A percentile compares a stretch with the other conserved stretches of the same genome.
Evolutionary conservation across 2,113 vertebrate species (phyloP).

Genomic region (Acanthochromis polyacanthus): DNA sequence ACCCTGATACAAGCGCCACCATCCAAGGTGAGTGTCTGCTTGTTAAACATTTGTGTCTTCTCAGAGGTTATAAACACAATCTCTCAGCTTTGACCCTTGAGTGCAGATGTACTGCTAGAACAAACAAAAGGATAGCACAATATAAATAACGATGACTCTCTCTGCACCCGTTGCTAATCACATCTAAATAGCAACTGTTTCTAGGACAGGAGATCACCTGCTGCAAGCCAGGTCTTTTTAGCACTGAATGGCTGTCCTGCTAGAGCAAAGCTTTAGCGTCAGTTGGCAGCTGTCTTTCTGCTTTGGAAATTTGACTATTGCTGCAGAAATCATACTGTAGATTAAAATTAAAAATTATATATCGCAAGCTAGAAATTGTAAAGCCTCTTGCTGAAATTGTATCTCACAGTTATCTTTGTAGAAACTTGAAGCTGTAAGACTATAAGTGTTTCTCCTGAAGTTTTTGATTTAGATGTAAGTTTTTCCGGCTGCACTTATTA

Average conservation of each 20-base stretch:
- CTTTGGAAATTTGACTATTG: conserved; percentile 9
- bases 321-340: conserved; percentile 12
- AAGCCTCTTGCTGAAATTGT: neutral
- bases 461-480: neutral
- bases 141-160: conserved; percentile 80
- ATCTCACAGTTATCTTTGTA: neutral
- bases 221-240: conserved; percentile 66
- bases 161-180: conserved; percentile 61
- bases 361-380: neutral
- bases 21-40: conserved; percentile 44
- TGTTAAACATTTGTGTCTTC: conserved; percentile 45
- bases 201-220: conserved; percentile 78
- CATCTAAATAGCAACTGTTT: conserved; percentile 82
- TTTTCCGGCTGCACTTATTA: neutral
- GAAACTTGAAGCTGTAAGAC: neutral
- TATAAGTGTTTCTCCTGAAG: neutral
- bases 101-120: conserved; percentile 44
- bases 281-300: conserved; percentile 53
- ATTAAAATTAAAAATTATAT: neutral
- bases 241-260: conserved; percentile 45
- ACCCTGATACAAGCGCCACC: conserved; percentile 69
- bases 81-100: conserved; percentile 30
- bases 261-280: conserved; percentile 50
- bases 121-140: conserved; percentile 63
- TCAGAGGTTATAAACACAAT: conserved; percentile 60